A percentile compares a stretch with the other conserved stretches of the same genome.
phyloP scores from a whole-genome alignment of 2,797 vertebrate species.

The Falco berigora region DNA sequence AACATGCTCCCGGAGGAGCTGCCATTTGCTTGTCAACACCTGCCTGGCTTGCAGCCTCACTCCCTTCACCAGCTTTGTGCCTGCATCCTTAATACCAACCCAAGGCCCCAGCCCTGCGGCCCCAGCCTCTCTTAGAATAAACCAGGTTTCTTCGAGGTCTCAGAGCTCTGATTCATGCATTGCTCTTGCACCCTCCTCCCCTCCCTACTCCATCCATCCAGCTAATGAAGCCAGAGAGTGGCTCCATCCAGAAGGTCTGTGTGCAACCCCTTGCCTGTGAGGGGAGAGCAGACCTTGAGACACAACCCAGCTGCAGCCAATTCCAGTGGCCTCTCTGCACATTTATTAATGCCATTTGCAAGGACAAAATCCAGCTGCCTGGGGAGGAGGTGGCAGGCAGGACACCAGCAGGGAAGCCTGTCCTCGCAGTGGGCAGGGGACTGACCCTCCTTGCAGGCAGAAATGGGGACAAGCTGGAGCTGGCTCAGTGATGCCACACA shows the following conservation, averaged over 20 bases:
- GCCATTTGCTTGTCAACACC: neutral
- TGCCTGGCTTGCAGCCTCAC: neutral
- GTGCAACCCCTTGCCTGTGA: neutral
- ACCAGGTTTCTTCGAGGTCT: neutral
- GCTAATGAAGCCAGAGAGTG: neutral
- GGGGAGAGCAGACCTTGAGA: neutral
- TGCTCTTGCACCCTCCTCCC: neutral
- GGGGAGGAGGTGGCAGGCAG: neutral
- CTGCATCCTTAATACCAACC: neutral
- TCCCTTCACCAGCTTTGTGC: fast-evolving
- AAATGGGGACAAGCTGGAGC: neutral
- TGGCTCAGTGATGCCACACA: fast-evolving
- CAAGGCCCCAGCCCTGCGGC: neutral
- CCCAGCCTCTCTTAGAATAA: neutral
- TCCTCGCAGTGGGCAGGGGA: fast-evolving
- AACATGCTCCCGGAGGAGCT: neutral
- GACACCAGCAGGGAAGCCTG: fast-evolving
- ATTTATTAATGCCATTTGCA: neutral
- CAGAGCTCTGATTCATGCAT: neutral
- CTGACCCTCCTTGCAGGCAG: neutral
- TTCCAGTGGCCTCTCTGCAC: neutral
- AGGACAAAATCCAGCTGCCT: neutral
- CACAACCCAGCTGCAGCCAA: neutral
- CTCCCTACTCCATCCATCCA: neutral
- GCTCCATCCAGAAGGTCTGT: neutral